Conservation (phyloP, 2,113 vertebrate species). For the Nesogale talazaci region DNA sequence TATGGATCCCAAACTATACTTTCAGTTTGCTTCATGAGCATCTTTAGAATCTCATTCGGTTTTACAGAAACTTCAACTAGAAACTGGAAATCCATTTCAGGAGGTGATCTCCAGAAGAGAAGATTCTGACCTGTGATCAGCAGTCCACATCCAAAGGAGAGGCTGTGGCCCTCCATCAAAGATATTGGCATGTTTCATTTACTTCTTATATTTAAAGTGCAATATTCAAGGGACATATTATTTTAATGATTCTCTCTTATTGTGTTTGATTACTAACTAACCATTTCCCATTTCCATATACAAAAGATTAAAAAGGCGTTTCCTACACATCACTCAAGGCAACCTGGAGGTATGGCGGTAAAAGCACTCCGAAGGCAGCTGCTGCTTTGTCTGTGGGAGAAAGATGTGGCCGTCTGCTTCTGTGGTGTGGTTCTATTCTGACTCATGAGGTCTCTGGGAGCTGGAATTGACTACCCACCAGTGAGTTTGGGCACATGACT, state of each 20-base stretch:
- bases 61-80: constrained; percentile 18
- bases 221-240: not conserved
- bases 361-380: too few relatives aligned
- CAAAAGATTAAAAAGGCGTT: not conserved
- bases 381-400: too few relatives aligned
- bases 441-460: too few relatives aligned
- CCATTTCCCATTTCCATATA: not conserved
- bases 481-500: not conserved
- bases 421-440: too few relatives aligned
- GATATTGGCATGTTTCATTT: not conserved
- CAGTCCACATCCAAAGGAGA: constrained; percentile 22
- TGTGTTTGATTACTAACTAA: not conserved
- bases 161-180: not conserved
- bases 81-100: not conserved
- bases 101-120: not conserved
- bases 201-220: not conserved
- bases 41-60: not conserved
- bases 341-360: too few relatives aligned
- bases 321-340: not conserved
- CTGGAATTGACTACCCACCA: too few relatives aligned
- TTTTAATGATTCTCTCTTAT: not conserved
- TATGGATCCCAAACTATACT: not conserved
- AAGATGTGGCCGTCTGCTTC: too few relatives aligned
- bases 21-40: not conserved
- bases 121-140: constrained; percentile 2